These are phyloP conservation scores for Indri indri DNA, from an alignment of 2,113 vertebrate genomes.

Conservation along the genomic window DNA sequence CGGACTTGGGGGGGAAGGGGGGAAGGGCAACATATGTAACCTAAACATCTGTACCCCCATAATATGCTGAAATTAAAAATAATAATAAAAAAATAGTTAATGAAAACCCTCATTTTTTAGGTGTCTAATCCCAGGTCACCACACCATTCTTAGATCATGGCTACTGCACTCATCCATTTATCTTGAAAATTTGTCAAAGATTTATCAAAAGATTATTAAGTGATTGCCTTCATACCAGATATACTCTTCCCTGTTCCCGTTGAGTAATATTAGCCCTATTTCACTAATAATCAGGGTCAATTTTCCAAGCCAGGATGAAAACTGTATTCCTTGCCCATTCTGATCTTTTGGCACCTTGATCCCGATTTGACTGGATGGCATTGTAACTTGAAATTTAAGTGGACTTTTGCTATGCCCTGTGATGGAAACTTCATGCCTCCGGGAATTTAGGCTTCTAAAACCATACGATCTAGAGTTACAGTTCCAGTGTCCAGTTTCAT, in stretches of 20 bases:
- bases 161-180: background rate
- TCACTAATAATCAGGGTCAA: background rate
- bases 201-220: background rate
- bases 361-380: background rate
- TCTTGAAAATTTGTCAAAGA: background rate
- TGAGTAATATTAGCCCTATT: background rate
- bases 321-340: background rate
- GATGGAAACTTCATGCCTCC: background rate
- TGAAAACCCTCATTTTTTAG: background rate
- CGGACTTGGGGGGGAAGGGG: no score
- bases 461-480: background rate
- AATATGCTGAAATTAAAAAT: no score
- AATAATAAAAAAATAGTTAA: no score
- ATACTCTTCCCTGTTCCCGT: background rate
- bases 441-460: background rate
- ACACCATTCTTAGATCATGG: background rate
- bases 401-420: background rate
- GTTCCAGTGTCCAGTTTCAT: background rate
- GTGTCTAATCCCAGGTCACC: background rate
- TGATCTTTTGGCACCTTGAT: background rate
- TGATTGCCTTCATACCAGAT: background rate
- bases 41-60: no score
- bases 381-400: background rate
- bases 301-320: background rate
- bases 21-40: no score